phyloP scores from a whole-genome alignment of 2,797 vertebrate species.

The Pseudopleuronectes americanus region DNA sequence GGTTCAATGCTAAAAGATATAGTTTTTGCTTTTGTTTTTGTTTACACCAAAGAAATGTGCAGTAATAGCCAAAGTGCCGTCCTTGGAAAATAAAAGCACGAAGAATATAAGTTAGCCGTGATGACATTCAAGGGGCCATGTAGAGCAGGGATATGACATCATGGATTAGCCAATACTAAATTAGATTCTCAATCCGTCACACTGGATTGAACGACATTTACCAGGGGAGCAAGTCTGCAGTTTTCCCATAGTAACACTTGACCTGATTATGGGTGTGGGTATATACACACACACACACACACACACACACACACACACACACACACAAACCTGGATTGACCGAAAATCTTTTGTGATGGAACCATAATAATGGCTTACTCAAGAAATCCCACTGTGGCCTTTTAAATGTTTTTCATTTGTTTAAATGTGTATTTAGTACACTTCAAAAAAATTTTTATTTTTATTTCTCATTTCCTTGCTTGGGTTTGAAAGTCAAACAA shows the following conservation, averaged over 20 bases:
- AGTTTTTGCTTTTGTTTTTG: background rate
- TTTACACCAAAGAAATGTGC: background rate
- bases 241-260: conserved; percentile 7
- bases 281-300: background rate
- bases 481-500: conserved; percentile 22
- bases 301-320: background rate
- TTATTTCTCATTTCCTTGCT: conserved; percentile 23
- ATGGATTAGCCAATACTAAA: conserved; percentile 32
- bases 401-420: background rate
- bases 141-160: conserved; percentile 48
- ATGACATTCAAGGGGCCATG: background rate
- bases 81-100: too few relatives aligned
- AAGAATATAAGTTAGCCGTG: background rate
- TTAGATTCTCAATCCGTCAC: conserved; percentile 56
- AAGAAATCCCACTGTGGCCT: background rate
- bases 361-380: background rate
- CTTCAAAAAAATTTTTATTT: background rate
- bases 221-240: conserved; percentile 44
- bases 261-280: background rate
- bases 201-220: conserved; percentile 45
- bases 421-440: background rate
- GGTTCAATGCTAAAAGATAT: background rate
- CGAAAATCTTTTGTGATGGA: background rate
- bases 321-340: background rate
- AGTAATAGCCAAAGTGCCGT: background rate